Conservation (phyloP, 2,113 vertebrate species). For the Eulemur macaco region DNA sequence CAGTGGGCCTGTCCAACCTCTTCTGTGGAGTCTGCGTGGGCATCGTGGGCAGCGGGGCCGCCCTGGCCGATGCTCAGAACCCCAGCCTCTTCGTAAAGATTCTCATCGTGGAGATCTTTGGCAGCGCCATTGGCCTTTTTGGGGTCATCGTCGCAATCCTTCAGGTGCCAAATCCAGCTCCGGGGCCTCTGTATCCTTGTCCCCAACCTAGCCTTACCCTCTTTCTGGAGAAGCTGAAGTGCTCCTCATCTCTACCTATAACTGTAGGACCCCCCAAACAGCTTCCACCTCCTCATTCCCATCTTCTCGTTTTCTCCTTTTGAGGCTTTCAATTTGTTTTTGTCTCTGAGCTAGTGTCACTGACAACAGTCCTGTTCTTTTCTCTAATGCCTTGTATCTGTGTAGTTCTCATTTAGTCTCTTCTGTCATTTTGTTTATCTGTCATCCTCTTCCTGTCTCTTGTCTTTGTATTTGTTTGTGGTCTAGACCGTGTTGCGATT, state of each 20-base stretch:
- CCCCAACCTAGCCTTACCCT: not conserved
- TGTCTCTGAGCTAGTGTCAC: not conserved
- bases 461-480: not conserved
- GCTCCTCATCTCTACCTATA: not conserved
- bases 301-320: not conserved
- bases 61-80: constrained; percentile 97
- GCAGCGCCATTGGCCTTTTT: constrained; percentile 98
- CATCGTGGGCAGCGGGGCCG: constrained; percentile 97
- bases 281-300: not conserved
- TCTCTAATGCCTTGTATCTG: not conserved
- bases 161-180: constrained; percentile 88
- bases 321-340: not conserved
- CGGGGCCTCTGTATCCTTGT: not conserved
- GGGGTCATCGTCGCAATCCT: constrained; percentile 98
- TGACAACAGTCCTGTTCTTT: not conserved
- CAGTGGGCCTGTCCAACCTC: constrained; percentile 98
- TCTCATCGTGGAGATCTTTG: constrained; percentile 99
- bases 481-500: not conserved
- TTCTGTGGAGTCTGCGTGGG: constrained; percentile 99
- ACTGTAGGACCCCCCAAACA: not conserved
- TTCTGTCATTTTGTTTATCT: not conserved
- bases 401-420: not conserved
- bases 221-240: not conserved
- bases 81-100: constrained; percentile 98
- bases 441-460: not conserved